Evolutionary conservation across 2,888 invertebrate genomes (phyloP).

Genomic region (Phymatocera aterrima): DNA sequence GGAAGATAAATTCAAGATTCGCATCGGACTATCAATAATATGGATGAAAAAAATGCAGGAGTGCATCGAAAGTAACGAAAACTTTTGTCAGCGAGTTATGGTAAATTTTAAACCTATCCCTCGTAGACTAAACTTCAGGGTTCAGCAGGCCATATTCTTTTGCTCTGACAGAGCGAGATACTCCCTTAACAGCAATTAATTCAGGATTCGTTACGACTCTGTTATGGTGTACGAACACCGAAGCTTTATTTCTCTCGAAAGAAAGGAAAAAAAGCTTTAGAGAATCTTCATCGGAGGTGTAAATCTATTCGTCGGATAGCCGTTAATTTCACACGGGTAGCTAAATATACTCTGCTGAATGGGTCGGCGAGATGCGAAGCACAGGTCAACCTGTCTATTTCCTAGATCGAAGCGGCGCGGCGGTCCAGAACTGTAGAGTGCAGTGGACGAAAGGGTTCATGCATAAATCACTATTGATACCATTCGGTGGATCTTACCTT

Average conservation of each 20-base stretch:
- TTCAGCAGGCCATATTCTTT: too few relatives aligned
- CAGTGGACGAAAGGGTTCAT: constrained; percentile 24
- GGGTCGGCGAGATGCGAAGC: neutral
- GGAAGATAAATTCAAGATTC: neutral
- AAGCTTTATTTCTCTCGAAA: neutral
- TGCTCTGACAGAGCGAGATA: too few relatives aligned
- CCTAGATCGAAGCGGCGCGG: neutral
- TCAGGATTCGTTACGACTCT: neutral
- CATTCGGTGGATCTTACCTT: constrained; percentile 32
- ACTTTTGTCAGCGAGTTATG: too few relatives aligned
- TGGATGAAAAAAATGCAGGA: too few relatives aligned
- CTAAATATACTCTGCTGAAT: constrained; percentile 12
- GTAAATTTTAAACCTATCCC: too few relatives aligned
- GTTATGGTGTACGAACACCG: neutral
- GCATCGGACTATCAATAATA: neutral
- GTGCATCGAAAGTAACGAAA: too few relatives aligned
- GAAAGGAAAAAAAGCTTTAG: neutral
- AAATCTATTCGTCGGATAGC: neutral
- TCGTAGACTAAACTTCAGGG: too few relatives aligned
- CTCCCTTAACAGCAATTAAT: neutral
- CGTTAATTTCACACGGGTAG: constrained; percentile 27
- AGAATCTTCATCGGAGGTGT: neutral
- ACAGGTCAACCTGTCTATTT: constrained; percentile 14
- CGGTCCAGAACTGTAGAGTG: constrained; percentile 20
- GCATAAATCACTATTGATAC: constrained; percentile 36